Evolutionary conservation across 2,888 invertebrate genomes (phyloP).

Genomic region (Dascillus cervinus): DNA sequence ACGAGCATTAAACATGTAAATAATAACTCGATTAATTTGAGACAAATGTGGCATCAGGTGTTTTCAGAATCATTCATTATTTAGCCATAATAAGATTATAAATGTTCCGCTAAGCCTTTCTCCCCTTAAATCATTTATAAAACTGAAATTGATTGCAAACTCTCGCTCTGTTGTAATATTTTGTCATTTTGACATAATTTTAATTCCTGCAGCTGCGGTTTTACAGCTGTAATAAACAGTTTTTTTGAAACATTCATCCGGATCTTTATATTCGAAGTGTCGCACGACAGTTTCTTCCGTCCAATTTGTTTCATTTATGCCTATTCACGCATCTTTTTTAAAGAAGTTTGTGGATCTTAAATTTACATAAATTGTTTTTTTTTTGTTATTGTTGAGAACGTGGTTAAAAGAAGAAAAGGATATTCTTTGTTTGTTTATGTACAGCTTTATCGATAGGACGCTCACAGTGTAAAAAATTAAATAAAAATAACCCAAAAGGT

Average conservation of each 20-base stretch:
- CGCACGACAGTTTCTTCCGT: no score
- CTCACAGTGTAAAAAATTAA: conserved; percentile 2
- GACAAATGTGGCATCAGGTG: conserved; percentile 10
- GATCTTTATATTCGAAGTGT: no score
- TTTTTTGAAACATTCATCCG: no score
- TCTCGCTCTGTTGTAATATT: conserved; percentile 7
- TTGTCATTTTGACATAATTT: conserved; percentile 8
- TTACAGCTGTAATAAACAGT: no score
- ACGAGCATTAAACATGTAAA: no score
- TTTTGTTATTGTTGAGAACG: neutral
- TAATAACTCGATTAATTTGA: no score
- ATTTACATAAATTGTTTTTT: neutral
- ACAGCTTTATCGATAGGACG: neutral
- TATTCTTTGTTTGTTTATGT: neutral
- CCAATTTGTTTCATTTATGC: no score
- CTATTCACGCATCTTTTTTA: no score
- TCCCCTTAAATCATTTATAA: conserved; percentile 12
- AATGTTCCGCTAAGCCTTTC: conserved; percentile 9
- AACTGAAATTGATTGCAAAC: conserved; percentile 10
- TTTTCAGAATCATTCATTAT: conserved; percentile 10
- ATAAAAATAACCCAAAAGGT: neutral
- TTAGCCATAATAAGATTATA: conserved; percentile 10
- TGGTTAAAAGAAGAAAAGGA: neutral
- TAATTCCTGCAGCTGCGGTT: conserved; percentile 5
- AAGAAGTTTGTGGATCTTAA: neutral